phyloP scores from a whole-genome alignment of 1,140 invertebrate genomes.

The Cardiocondyla obscurior region DNA sequence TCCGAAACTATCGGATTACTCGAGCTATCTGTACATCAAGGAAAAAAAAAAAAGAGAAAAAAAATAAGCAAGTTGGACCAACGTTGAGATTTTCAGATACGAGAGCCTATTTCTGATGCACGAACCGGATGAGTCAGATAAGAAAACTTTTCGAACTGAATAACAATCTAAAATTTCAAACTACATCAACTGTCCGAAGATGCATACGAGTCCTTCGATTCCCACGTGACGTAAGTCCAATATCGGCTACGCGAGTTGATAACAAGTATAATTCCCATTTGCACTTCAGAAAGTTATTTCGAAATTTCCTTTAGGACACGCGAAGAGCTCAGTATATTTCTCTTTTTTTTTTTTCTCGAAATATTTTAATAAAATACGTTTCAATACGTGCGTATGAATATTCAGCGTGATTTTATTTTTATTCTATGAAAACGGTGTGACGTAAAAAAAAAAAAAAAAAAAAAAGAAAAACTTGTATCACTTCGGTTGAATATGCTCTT shows the following conservation, averaged over 20 bases:
- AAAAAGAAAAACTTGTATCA: not conserved
- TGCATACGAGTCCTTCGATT: slow-evolving; percentile 9
- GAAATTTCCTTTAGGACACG: slow-evolving; percentile 4
- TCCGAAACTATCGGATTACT: slow-evolving; percentile 64
- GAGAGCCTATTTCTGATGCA: slow-evolving; percentile 14
- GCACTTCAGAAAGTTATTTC: slow-evolving; percentile 2
- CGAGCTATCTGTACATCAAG: not conserved
- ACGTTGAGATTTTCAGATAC: slow-evolving; percentile 63
- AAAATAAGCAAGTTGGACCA: slow-evolving; percentile 60
- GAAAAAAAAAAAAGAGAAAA: slow-evolving; percentile 46
- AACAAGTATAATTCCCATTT: slow-evolving; percentile 1
- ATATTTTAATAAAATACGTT: not conserved
- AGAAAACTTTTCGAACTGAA: slow-evolving; percentile 17
- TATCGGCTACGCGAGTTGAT: not conserved
- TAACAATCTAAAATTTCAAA: slow-evolving; percentile 50
- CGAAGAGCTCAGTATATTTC: not conserved
- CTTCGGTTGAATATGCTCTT: slow-evolving; percentile 28
- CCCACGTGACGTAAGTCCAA: slow-evolving; percentile 6
- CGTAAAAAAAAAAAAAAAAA: too few species aligned
- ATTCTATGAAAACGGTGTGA: not conserved
- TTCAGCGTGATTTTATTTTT: not conserved
- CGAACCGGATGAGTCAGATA: slow-evolving; percentile 26
- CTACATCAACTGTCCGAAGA: not conserved
- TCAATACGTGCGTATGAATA: not conserved
- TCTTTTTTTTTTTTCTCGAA: too few species aligned